Conservation (phyloP, 2,888 invertebrate genomes). For the Choristoneura rosaceana region DNA sequence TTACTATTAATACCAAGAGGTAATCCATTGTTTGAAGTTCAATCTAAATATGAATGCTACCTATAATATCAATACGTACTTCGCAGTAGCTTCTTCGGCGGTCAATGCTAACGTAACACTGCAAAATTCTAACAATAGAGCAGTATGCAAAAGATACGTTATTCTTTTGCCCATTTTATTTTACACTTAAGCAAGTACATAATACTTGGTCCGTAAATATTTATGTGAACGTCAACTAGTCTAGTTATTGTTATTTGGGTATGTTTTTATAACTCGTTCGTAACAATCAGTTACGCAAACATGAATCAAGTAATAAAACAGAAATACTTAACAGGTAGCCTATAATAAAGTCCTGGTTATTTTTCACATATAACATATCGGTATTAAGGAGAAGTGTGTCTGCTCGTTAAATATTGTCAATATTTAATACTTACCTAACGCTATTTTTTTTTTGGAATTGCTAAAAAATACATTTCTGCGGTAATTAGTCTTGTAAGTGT, state of each 20-base stretch:
- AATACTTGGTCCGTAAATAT: not conserved
- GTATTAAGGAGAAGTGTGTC: too few relatives aligned
- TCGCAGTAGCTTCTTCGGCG: not conserved
- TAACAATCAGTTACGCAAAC: not conserved
- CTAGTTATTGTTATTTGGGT: not conserved
- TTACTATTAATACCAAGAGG: not conserved
- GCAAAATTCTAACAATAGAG: not conserved
- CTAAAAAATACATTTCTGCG: too few relatives aligned
- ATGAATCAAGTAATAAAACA: not conserved
- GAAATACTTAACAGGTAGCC: not conserved
- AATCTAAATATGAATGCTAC: too few relatives aligned
- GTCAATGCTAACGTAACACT: not conserved
- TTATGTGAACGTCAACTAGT: not conserved
- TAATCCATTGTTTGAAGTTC: too few relatives aligned
- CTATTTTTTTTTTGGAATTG: too few relatives aligned
- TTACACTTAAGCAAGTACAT: not conserved
- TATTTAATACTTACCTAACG: too few relatives aligned
- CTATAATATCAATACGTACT: not conserved
- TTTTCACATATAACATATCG: too few relatives aligned
- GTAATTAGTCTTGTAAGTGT: too few relatives aligned
- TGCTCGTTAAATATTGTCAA: too few relatives aligned
- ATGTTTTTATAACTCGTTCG: not conserved
- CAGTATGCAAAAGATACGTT: not conserved
- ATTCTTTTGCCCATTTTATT: not conserved
- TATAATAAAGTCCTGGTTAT: too few relatives aligned